A percentile compares a stretch with the other conserved stretches of the same genome.
Evolutionary conservation across 2,113 vertebrate genomes (phyloP).

Genomic region (Gadus chalcogrammus): DNA sequence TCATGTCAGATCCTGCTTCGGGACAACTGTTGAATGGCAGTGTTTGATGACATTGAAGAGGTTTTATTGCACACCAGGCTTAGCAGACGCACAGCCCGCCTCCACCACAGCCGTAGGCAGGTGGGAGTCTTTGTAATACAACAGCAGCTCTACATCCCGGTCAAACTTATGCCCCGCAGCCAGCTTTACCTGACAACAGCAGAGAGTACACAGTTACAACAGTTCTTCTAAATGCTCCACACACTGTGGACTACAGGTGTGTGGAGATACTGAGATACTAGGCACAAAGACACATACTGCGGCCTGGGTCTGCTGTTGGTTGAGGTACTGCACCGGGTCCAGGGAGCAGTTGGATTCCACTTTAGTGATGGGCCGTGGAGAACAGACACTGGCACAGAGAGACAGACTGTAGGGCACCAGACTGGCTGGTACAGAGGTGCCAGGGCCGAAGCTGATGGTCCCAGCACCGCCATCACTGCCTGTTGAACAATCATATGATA

Average conservation of each 20-base stretch:
- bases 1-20: neutral
- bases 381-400: conserved; percentile 63
- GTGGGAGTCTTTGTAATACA: conserved; percentile 75
- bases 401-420: conserved; percentile 73
- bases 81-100: conserved; percentile 46
- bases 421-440: conserved; percentile 53
- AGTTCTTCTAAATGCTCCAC: no score
- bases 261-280: neutral
- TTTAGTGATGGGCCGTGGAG: conserved; percentile 69
- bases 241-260: neutral
- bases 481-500: conserved; percentile 23
- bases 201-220: neutral
- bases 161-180: conserved; percentile 77
- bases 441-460: conserved; percentile 32
- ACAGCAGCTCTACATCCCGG: conserved; percentile 74
- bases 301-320: conserved; percentile 66
- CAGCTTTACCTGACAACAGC: conserved; percentile 69
- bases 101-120: conserved; percentile 75
- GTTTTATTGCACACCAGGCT: conserved; percentile 57
- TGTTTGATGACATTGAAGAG: neutral
- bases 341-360: conserved; percentile 75
- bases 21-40: neutral
- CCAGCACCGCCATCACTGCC: conserved; percentile 37
- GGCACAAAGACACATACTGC: conserved; percentile 53
- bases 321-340: conserved; percentile 63